Evolutionary conservation across 2,888 invertebrate genomes (phyloP), one percentile per base, ranked within the genome.

Genomic region (Therioaphis trifolii): DNA sequence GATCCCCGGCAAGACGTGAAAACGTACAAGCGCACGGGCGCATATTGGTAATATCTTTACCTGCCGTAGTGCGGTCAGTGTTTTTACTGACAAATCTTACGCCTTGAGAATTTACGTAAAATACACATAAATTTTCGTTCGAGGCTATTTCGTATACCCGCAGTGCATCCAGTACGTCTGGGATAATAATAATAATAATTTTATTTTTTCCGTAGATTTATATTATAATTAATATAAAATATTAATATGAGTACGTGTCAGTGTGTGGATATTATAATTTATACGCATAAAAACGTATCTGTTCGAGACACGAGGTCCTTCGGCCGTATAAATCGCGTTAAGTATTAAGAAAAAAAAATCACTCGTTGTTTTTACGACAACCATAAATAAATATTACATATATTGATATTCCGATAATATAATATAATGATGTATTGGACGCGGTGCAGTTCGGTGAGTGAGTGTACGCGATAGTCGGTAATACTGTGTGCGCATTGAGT

Each of bases 361-460:
- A 63, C 49, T 21, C 18, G 77, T 52, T 66, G 40, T 66, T 78
- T 49, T n/a, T 40, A 21, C 40, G 40, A 74, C 24, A 58, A 35
- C 55, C 74, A 58, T 74, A 74, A 58, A 58, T 55, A 74, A 40
- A 58, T 52, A 52, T 72, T 49, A 29, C 14, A 72, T 49, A 52
- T 72, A 71, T 18, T n/a, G 27, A 24, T n/a, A 52, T 71, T 49
- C 24, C 52, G 46, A 72, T 52, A 35, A 29, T 29, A 52, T 72
- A 72, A 55, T 35, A 35, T 55, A 74, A 55, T 74, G 43, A 75
- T 63, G 58, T 46, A 21, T 58, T 24, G 21, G 35, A 35, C 35
- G 58, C 24, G 58, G 11, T 18, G n/a, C n/a, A n/a, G n/a, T n/a
- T n/a, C n/a, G n/a, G n/a, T n/a, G n/a, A n/a, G n/a, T n/a, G n/a